Evolutionary conservation across 2,888 invertebrate species (phyloP).

Genomic region (Spisula solida): DNA sequence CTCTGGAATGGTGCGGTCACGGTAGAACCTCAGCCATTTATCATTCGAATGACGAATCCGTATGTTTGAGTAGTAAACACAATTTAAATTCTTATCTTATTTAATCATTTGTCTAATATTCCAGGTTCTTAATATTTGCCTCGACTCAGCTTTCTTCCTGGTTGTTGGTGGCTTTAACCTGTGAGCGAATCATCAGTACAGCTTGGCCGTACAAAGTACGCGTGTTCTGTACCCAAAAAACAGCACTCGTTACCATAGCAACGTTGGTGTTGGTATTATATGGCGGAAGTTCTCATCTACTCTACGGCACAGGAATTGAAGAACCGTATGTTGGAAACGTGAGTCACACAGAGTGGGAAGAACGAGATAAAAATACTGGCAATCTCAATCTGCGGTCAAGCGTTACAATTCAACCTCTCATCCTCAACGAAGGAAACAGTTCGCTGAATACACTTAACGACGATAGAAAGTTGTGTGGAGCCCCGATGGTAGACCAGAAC

Average conservation of each 20-base stretch:
- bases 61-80: no score
- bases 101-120: no score
- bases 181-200: slow-evolving; percentile 54
- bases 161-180: slow-evolving; percentile 57
- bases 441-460: not conserved
- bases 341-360: not conserved
- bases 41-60: no score
- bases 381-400: not conserved
- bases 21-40: no score
- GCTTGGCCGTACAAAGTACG: slow-evolving; percentile 52
- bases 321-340: not conserved
- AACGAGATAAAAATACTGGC: not conserved
- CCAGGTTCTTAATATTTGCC: slow-evolving; percentile 44
- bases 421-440: not conserved
- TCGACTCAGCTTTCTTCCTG: slow-evolving; percentile 53
- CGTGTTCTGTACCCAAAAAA: slow-evolving; percentile 40
- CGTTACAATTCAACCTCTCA: not conserved
- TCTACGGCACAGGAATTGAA: slow-evolving; percentile 40
- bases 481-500: not conserved
- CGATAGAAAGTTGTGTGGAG: not conserved
- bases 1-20: no score
- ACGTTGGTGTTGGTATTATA: slow-evolving; percentile 21
- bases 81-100: no score
- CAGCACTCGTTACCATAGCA: slow-evolving; percentile 23
- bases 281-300: slow-evolving; percentile 34